A percentile compares a stretch with the other conserved stretches of the same genome.
These are phyloP conservation scores for Pycnomerus fuliginosus DNA, from an alignment of 2,888 invertebrate genomes.

Conservation along the genomic window DNA sequence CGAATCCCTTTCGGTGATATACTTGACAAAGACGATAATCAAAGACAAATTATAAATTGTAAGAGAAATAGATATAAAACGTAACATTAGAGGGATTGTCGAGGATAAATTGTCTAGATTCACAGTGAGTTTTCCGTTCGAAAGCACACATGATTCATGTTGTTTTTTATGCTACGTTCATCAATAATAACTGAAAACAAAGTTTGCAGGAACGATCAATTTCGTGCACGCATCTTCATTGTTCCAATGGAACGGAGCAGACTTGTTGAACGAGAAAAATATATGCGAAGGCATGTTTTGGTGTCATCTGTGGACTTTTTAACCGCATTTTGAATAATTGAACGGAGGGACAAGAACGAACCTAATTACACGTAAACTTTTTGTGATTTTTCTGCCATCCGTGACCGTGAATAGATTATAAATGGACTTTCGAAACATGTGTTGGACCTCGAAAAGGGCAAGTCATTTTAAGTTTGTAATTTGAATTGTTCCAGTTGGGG, in stretches of 20 bases:
- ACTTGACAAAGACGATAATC: too few species aligned
- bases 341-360: slow-evolving; percentile 17
- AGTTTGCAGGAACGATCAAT: slow-evolving; percentile 25
- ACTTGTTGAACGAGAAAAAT: slow-evolving; percentile 7
- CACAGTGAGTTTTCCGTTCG: slow-evolving; percentile 33
- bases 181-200: slow-evolving; percentile 37
- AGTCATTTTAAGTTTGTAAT: slow-evolving; percentile 3
- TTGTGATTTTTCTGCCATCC: slow-evolving; percentile 18
- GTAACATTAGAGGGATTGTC: too few species aligned
- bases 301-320: slow-evolving; percentile 23
- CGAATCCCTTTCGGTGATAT: too few species aligned
- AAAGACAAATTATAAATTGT: too few species aligned
- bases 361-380: slow-evolving; percentile 20
- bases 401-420: slow-evolving; percentile 22
- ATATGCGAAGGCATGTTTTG: slow-evolving; percentile 22
- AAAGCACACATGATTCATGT: slow-evolving; percentile 33
- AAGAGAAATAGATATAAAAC: too few species aligned
- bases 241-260: neutral
- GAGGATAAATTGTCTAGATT: slow-evolving; percentile 19
- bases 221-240: slow-evolving; percentile 15
- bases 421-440: slow-evolving; percentile 7
- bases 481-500: slow-evolving; percentile 11
- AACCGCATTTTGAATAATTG: slow-evolving; percentile 21
- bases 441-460: slow-evolving; percentile 4
- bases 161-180: slow-evolving; percentile 31